phyloP scores from a whole-genome alignment of 2,888 invertebrate genomes.

The Xiphydria camelus region DNA sequence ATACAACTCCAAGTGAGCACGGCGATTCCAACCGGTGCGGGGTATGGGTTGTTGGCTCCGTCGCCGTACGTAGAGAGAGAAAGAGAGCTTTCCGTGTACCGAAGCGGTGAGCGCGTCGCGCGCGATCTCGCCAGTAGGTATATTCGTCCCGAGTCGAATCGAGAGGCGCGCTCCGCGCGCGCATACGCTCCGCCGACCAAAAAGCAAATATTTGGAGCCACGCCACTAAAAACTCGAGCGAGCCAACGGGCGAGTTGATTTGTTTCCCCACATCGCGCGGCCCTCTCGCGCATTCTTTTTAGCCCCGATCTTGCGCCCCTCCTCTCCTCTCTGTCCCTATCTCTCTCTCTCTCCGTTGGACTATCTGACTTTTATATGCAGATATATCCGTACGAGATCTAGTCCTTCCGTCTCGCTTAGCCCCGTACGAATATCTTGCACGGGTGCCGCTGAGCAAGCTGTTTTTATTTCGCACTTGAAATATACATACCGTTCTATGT shows the following conservation, averaged over 20 bases:
- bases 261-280: slow-evolving; percentile 53
- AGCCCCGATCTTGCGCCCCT: slow-evolving; percentile 6
- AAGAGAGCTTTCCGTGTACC: no score
- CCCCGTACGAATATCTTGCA: no score
- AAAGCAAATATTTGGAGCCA: slow-evolving; percentile 57
- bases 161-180: slow-evolving; percentile 9
- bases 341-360: no score
- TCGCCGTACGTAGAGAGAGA: no score
- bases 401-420: no score
- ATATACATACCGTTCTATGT: slow-evolving; percentile 26
- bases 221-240: slow-evolving; percentile 57
- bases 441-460: slow-evolving; percentile 22
- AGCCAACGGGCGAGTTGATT: slow-evolving; percentile 55
- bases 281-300: slow-evolving; percentile 38
- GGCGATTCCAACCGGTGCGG: no score
- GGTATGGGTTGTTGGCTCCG: neutral
- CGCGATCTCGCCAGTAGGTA: slow-evolving; percentile 32
- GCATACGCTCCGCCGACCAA: slow-evolving; percentile 38
- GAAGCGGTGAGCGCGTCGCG: no score
- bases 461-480: slow-evolving; percentile 19
- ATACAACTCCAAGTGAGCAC: no score
- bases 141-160: slow-evolving; percentile 40
- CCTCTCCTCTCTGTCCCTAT: neutral
- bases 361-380: no score
- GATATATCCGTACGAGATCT: no score